These are phyloP conservation scores for Lagenorhynchus albirostris DNA, from an alignment of 2,113 vertebrate species.

Conservation along the genomic window DNA sequence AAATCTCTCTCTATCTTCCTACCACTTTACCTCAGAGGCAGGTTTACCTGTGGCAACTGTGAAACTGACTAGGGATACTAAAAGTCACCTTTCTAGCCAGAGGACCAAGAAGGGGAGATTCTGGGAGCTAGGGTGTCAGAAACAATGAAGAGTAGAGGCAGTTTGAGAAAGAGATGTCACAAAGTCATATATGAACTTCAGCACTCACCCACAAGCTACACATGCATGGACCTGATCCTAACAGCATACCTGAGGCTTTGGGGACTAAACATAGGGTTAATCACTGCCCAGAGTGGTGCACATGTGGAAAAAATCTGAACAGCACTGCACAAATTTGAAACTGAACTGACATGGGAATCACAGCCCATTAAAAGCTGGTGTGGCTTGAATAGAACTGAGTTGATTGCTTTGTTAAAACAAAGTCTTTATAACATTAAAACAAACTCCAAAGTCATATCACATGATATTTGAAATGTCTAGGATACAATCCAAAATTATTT, in stretches of 20 bases:
- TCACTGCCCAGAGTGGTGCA: not conserved
- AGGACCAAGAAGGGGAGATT: not conserved
- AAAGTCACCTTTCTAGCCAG: not conserved
- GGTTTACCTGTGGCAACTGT: not conserved
- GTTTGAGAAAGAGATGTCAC: not conserved
- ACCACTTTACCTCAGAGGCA: not conserved
- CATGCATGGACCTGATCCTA: not conserved
- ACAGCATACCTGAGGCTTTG: not conserved
- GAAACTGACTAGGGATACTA: not conserved
- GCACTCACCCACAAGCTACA: not conserved
- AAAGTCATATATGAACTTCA: not conserved
- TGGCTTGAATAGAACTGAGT: not conserved
- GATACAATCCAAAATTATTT: not conserved
- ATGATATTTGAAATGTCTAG: not conserved
- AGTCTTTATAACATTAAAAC: not conserved
- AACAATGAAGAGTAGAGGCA: not conserved
- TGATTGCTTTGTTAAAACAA: not conserved
- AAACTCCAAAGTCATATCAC: not conserved
- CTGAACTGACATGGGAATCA: not conserved
- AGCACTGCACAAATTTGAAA: not conserved
- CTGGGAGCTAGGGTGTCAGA: not conserved
- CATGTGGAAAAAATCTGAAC: not conserved
- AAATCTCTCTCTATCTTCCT: not conserved
- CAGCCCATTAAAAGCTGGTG: not conserved
- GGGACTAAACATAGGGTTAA: not conserved